Evolutionary conservation across 2,888 invertebrate genomes (phyloP).

Genomic region (Lasioglossum pauxillum): DNA sequence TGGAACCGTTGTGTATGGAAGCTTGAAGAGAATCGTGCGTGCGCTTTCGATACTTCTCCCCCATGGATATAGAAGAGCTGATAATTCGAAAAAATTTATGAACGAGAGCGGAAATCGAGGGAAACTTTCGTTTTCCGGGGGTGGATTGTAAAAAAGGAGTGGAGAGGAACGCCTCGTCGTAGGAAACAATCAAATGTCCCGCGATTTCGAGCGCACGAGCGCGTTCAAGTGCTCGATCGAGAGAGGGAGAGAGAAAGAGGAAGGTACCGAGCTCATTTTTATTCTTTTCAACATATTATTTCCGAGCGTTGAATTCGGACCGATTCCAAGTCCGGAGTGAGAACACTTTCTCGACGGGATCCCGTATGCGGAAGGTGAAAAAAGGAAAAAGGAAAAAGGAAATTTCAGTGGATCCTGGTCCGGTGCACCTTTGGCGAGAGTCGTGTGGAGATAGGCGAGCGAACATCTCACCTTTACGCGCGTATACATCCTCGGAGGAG

Average conservation of each 20-base stretch:
- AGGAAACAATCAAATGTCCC: constrained; percentile 1
- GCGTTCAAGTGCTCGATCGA: not conserved
- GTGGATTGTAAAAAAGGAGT: not conserved
- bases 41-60: not conserved
- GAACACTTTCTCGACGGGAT: not conserved
- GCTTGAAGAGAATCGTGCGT: too few relatives aligned
- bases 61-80: not conserved
- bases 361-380: constrained; percentile 4
- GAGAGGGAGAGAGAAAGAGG: not conserved
- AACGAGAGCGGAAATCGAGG: not conserved
- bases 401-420: constrained; percentile 24
- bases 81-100: not conserved
- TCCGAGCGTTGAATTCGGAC: constrained; percentile 16
- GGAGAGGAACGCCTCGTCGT: not conserved
- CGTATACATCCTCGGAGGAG: constrained; percentile 58
- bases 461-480: constrained; percentile 49
- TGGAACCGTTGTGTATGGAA: not conserved
- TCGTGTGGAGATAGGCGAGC: constrained; percentile 21
- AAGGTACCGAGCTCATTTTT: not conserved
- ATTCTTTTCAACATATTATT: constrained; percentile 23
- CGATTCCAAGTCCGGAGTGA: not conserved
- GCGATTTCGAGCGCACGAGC: not conserved
- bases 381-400: constrained; percentile 20
- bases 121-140: not conserved
- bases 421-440: not conserved